phyloP scores from a whole-genome alignment of 2,888 invertebrate species.

The Agonopterix subpropinquella region DNA sequence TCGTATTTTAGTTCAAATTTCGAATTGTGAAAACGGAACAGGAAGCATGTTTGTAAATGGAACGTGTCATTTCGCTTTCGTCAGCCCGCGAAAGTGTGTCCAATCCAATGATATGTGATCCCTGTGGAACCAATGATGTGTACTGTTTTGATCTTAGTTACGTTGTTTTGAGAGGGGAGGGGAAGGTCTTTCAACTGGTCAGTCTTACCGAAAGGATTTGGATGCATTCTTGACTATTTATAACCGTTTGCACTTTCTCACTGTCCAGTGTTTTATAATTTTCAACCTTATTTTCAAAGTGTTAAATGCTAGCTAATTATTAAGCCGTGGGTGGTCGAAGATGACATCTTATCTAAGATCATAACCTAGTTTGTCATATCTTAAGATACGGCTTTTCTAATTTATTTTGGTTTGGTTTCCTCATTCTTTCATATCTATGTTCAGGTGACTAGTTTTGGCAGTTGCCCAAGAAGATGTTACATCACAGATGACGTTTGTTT shows the following conservation, averaged over 20 bases:
- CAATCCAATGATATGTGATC: conserved; percentile 24
- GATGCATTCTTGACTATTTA: conserved; percentile 10
- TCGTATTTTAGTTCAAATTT: conserved; percentile 1
- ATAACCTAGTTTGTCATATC: no score
- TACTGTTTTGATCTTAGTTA: conserved; percentile 1
- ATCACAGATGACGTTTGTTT: conserved; percentile 17
- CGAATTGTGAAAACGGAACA: conserved; percentile 24
- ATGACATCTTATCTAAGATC: no score
- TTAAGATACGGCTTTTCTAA: not conserved
- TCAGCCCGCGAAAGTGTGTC: conserved; percentile 34
- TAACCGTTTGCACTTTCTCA: not conserved
- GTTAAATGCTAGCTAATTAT: no score
- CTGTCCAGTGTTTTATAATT: not conserved
- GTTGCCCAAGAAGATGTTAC: conserved; percentile 21
- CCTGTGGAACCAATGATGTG: conserved; percentile 6
- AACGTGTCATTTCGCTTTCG: conserved; percentile 36
- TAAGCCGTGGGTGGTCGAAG: no score
- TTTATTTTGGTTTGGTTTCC: conserved; percentile 38
- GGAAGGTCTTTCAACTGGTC: conserved; percentile 21
- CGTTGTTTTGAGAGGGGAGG: conserved; percentile 1
- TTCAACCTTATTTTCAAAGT: no score
- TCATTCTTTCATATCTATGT: conserved; percentile 39
- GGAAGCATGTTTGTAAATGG: conserved; percentile 38
- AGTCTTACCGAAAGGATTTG: conserved; percentile 18
- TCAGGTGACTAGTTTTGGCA: conserved; percentile 23